Evolutionary conservation across 1,140 invertebrate genomes (phyloP).

Genomic region (Cyclina sinensis): DNA sequence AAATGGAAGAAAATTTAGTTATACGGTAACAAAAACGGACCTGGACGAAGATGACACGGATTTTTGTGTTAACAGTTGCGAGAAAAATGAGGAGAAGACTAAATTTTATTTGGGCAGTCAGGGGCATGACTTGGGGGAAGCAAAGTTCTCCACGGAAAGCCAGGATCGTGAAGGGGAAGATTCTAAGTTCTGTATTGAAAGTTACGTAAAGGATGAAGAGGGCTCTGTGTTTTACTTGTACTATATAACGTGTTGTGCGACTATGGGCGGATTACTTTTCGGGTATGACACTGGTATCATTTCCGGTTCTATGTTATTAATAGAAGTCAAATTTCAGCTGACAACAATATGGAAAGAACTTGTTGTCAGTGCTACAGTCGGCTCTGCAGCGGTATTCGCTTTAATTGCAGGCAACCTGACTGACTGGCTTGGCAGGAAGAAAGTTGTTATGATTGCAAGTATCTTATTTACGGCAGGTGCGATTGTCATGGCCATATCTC

Average conservation of each 20-base stretch:
- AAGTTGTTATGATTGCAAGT: constrained; percentile 81
- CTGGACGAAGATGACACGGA: background rate
- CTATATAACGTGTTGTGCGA: constrained; percentile 82
- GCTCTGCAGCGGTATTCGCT: constrained; percentile 80
- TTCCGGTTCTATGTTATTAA: constrained; percentile 90
- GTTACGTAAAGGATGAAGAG: constrained; percentile 24
- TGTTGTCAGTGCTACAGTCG: constrained; percentile 81
- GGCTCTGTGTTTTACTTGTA: constrained; percentile 79
- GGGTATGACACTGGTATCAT: constrained; percentile 91
- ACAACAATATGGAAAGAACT: constrained; percentile 77
- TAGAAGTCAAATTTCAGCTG: constrained; percentile 77
- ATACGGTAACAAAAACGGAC: background rate
- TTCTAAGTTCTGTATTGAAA: background rate
- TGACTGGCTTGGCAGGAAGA: constrained; percentile 80
- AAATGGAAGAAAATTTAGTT: background rate
- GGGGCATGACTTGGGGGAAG: background rate
- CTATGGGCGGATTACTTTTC: constrained; percentile 90
- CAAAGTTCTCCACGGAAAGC: background rate
- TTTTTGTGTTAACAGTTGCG: background rate
- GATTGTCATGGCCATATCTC: constrained; percentile 77
- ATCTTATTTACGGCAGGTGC: constrained; percentile 81
- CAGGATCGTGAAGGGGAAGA: background rate
- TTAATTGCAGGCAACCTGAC: constrained; percentile 78
- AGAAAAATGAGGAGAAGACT: background rate
- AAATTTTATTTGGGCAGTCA: constrained; percentile 3